phyloP scores from a whole-genome alignment of 35 echinoderm and acorn worm species.

The Amphiura filiformis region DNA sequence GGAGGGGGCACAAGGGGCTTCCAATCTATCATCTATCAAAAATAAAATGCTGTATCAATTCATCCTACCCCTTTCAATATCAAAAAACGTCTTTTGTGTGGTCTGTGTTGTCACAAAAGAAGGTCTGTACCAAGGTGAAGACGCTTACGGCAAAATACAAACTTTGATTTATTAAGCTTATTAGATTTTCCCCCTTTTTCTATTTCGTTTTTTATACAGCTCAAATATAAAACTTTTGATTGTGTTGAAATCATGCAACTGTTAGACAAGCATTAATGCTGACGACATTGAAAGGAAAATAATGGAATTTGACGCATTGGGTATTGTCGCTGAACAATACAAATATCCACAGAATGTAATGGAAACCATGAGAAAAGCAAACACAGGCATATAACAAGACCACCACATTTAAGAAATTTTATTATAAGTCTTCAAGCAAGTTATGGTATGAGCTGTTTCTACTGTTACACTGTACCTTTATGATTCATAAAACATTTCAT shows the following conservation, averaged over 20 bases:
- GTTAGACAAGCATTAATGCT: constrained; percentile 7
- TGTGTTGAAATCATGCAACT: neutral
- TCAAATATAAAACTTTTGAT: constrained; percentile 15
- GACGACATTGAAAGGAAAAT: neutral
- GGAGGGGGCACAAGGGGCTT: neutral
- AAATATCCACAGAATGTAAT: neutral
- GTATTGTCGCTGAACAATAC: neutral
- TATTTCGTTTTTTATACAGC: neutral
- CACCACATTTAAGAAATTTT: neutral
- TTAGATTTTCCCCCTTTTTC: neutral
- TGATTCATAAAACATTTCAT: too few species aligned
- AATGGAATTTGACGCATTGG: constrained; percentile 3
- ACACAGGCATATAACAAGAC: neutral
- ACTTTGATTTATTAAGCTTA: constrained; percentile 9
- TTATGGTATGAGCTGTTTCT: neutral
- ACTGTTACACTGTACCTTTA: too few species aligned
- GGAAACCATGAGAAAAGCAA: constrained; percentile 5
- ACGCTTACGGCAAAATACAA: neutral
- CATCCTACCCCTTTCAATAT: neutral
- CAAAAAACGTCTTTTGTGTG: neutral
- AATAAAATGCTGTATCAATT: neutral
- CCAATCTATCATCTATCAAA: neutral
- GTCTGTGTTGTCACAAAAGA: constrained; percentile 2
- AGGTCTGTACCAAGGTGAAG: neutral
- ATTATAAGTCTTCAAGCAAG: neutral